Evolutionary conservation across 1,140 invertebrate genomes (phyloP).

Genomic region (Holcopasites calliopsidis): DNA sequence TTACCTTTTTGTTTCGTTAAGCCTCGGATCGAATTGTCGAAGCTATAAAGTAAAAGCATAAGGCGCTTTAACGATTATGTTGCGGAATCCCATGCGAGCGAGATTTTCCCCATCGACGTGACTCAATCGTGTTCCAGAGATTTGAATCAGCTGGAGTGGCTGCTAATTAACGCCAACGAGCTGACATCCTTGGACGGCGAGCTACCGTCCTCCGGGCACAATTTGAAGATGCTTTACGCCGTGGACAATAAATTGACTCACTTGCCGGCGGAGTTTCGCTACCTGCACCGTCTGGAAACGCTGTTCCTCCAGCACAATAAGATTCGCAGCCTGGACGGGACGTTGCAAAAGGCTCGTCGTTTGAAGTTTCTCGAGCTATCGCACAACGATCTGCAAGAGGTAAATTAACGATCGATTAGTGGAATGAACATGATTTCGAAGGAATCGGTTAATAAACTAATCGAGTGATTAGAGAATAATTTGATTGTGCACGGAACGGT

Average conservation of each 20-base stretch:
- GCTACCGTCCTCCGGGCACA: slow-evolving; percentile 84
- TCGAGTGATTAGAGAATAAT: too few species aligned
- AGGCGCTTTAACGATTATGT: too few species aligned
- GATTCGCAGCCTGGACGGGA: slow-evolving; percentile 84
- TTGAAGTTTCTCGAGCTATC: slow-evolving; percentile 84
- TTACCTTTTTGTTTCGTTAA: neutral
- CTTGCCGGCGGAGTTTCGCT: slow-evolving; percentile 85
- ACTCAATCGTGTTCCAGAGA: slow-evolving; percentile 75
- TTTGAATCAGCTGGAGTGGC: slow-evolving; percentile 86
- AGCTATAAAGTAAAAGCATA: neutral
- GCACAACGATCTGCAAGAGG: slow-evolving; percentile 86
- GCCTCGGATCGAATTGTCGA: neutral
- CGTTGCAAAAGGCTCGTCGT: slow-evolving; percentile 83
- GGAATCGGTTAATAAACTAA: too few species aligned
- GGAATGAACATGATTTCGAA: too few species aligned
- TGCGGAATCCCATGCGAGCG: neutral
- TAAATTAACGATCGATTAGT: slow-evolving; percentile 68
- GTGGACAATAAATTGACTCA: slow-evolving; percentile 85
- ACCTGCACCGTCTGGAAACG: slow-evolving; percentile 83
- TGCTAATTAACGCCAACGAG: slow-evolving; percentile 88
- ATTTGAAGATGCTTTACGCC: slow-evolving; percentile 85
- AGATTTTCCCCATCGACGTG: slow-evolving; percentile 10
- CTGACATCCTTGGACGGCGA: slow-evolving; percentile 87
- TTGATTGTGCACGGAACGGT: too few species aligned
- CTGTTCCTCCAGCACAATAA: slow-evolving; percentile 86